Conservation (phyloP, 2,113 vertebrate species). For the Blennius ocellaris region DNA sequence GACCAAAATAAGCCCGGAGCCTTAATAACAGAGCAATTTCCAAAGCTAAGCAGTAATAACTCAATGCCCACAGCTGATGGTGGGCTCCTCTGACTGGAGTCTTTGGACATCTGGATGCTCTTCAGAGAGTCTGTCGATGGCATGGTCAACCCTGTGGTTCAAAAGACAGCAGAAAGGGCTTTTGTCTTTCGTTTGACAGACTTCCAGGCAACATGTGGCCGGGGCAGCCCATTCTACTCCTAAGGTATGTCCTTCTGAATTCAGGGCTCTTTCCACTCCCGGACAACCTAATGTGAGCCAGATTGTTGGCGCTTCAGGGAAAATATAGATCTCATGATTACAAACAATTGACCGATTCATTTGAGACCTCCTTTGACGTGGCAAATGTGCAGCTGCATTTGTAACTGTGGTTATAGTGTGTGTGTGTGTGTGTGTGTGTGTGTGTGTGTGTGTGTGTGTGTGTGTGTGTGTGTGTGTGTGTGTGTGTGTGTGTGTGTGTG, state of each 20-base stretch:
- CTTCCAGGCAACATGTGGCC: constrained; percentile 67
- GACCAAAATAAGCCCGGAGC: constrained; percentile 56
- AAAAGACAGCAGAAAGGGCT: constrained; percentile 64
- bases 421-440: constrained; percentile 24
- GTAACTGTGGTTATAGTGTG: constrained; percentile 48
- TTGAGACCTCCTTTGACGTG: constrained; percentile 68
- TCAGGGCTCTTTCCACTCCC: constrained; percentile 40
- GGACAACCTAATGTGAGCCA: constrained; percentile 72
- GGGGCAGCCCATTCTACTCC: constrained; percentile 50
- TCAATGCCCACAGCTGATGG: constrained; percentile 47
- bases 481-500: background rate
- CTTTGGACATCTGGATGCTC: constrained; percentile 72
- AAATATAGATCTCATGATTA: constrained; percentile 80
- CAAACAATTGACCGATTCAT: constrained; percentile 80
- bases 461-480: constrained; percentile 30
- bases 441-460: constrained; percentile 33
- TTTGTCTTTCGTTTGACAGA: constrained; percentile 68
- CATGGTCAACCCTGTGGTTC: constrained; percentile 37
- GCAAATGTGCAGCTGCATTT: constrained; percentile 66
- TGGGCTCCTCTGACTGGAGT: constrained; percentile 21
- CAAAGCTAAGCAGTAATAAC: constrained; percentile 60
- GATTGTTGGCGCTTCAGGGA: constrained; percentile 63
- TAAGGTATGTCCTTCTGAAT: constrained; percentile 56
- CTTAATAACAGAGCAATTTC: constrained; percentile 72
- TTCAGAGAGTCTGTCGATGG: constrained; percentile 46